A percentile compares a stretch with the other conserved stretches of the same genome.
Evolutionary conservation across 2,888 invertebrate genomes (phyloP).

Genomic region (Ectemnius continuus): DNA sequence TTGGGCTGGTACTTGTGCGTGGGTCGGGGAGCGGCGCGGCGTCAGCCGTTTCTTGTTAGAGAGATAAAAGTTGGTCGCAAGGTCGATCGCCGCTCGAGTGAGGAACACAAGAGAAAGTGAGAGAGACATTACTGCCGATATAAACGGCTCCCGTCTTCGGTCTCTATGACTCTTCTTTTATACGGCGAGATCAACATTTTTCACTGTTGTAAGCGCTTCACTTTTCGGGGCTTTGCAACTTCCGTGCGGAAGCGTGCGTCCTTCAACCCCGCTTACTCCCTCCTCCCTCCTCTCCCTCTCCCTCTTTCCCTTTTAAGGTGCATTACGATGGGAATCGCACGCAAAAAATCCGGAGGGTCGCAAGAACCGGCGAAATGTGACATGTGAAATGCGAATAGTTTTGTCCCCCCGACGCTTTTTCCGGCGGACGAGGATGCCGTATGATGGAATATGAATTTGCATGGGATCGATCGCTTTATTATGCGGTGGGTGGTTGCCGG

Average conservation of each 20-base stretch:
- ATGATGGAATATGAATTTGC: too few species aligned
- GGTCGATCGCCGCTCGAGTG: slow-evolving; percentile 23
- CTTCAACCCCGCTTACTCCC: background rate
- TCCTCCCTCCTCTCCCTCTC: too few species aligned
- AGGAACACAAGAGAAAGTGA: too few species aligned
- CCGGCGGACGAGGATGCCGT: too few species aligned
- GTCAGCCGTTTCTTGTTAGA: slow-evolving; percentile 34
- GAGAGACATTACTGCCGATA: slow-evolving; percentile 35
- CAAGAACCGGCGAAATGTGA: too few species aligned
- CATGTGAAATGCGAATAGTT: too few species aligned
- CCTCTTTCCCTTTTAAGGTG: background rate
- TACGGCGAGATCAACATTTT: slow-evolving; percentile 32
- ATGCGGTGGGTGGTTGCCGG: too few species aligned
- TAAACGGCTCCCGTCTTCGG: slow-evolving; percentile 24
- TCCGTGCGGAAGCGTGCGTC: slow-evolving; percentile 3
- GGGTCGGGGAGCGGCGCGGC: slow-evolving; percentile 15
- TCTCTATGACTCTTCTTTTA: slow-evolving; percentile 36
- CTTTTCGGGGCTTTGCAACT: slow-evolving; percentile 22
- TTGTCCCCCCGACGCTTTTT: too few species aligned
- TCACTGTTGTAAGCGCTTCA: slow-evolving; percentile 13
- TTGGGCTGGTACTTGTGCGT: slow-evolving; percentile 22
- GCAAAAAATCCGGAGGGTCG: background rate
- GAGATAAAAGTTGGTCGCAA: slow-evolving; percentile 38
- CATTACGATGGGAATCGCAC: background rate
- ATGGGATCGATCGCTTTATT: too few species aligned